Evolutionary conservation across 2,797 vertebrate genomes (phyloP).

Genomic region (Cynopterus sphinx): DNA sequence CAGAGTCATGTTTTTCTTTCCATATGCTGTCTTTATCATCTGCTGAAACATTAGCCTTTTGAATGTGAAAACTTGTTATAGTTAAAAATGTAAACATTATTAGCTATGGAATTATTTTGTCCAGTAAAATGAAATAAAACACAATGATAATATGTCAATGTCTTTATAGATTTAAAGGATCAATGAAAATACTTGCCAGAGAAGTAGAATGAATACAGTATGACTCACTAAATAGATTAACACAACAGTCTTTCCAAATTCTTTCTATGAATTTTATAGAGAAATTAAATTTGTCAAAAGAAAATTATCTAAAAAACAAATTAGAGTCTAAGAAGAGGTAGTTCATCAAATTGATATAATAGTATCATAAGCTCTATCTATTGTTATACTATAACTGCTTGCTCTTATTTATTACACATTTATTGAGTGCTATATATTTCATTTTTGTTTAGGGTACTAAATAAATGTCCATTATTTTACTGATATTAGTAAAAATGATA

Average conservation of each 20-base stretch:
- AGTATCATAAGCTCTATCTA: not conserved
- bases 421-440: not conserved
- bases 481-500: slow-evolving; percentile 3
- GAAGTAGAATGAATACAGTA: slow-evolving; percentile 46
- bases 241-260: not conserved
- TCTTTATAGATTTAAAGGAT: slow-evolving; percentile 55
- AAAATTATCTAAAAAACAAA: slow-evolving; percentile 32
- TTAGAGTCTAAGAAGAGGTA: not conserved
- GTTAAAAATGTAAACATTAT: slow-evolving; percentile 57
- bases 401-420: not conserved
- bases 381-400: not conserved
- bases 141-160: not conserved
- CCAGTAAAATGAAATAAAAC: not conserved
- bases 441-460: not conserved
- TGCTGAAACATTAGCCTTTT: slow-evolving; percentile 49
- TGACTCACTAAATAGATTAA: slow-evolving; percentile 51
- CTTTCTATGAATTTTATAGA: slow-evolving; percentile 41
- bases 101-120: slow-evolving; percentile 52
- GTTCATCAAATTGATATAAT: not conserved
- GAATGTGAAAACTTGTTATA: slow-evolving; percentile 45
- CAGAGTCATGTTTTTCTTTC: not conserved
- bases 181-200: slow-evolving; percentile 56
- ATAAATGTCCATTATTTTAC: not conserved
- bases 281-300: slow-evolving; percentile 43
- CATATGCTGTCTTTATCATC: slow-evolving; percentile 49